Conservation (phyloP, 2,113 vertebrate genomes). For the Cercopithecus mona region DNA sequence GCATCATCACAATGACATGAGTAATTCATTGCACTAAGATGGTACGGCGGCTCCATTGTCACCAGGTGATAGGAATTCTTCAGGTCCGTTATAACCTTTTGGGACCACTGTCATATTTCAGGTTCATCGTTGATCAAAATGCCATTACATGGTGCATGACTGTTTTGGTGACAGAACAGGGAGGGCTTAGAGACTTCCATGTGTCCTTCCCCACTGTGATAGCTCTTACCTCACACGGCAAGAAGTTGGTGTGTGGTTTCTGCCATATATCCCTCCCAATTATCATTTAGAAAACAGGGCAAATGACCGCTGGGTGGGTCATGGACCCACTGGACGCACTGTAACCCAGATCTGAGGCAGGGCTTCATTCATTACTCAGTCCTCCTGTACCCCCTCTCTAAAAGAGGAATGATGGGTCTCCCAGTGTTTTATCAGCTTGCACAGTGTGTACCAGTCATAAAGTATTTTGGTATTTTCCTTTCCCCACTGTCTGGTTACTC, state of each 20-base stretch:
- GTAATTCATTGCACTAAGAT: neutral
- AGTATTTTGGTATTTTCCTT: neutral
- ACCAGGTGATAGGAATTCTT: neutral
- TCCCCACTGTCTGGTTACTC: neutral
- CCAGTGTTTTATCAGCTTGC: neutral
- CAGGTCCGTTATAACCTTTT: neutral
- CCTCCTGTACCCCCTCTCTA: neutral
- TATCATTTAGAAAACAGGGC: neutral
- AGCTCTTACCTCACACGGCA: neutral
- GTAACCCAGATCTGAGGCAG: neutral
- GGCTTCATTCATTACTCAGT: neutral
- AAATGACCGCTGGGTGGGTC: neutral
- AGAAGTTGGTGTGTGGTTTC: neutral
- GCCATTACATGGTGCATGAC: neutral
- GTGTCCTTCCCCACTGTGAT: neutral
- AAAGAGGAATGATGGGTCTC: neutral
- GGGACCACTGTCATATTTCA: neutral
- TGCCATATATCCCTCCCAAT: neutral
- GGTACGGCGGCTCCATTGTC: neutral
- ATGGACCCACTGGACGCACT: neutral
- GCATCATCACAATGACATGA: neutral
- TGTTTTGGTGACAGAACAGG: neutral
- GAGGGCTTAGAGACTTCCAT: neutral
- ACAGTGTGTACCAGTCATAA: neutral
- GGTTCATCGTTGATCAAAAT: neutral